Evolutionary conservation across 1,140 invertebrate species (phyloP), one percentile per base, ranked within the genome.

Genomic region (Palaemon carinicauda): DNA sequence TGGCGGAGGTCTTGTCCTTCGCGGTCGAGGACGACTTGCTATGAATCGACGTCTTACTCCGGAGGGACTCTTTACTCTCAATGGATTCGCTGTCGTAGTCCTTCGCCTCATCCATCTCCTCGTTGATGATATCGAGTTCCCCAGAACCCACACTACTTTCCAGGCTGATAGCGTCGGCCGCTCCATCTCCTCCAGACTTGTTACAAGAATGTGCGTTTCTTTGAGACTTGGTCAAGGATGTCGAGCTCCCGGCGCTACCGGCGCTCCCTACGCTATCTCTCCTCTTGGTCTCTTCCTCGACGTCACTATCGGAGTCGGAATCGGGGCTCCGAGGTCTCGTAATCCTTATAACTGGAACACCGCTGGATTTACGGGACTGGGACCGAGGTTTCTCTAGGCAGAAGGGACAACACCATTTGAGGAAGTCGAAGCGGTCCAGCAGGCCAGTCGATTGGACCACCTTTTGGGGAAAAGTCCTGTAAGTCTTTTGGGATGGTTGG

Each of bases 381-480:
- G 83, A 69, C 19, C 52, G 14, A n/a, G 83, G 83, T 50, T 80
- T 86, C 19, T 86, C 83, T 33, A 86, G 60, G 50, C 83, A 86
- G 77, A 86, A 86, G 14, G 83, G 83, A n/a, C 83, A 86, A 24
- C 83, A 86, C 83, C 83, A 86, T 7, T 41, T 50, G 41, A 86
- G 77, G 50, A 86, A 29, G 74, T 75, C 79, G 60, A 75, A 86
- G 3, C 83, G 54, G 56, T 86, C 83, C 15, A 77, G 54, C 60
- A 86, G 83, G 0, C 83, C 83, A 27, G 83, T 80, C 33, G 83
- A 86, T 29, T 86, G 83, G 17, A 53, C 83, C 74, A 86, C 65
- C 83, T 79, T 78, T 50, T 86, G 83, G 24, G 83, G 83, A 29
- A 89, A 89, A 12, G 88, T 89, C 65, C 81, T 56, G 53, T 89